These are phyloP conservation scores for Coluber constrictor DNA, from an alignment of 2,797 vertebrate genomes.

Conservation along the genomic window DNA sequence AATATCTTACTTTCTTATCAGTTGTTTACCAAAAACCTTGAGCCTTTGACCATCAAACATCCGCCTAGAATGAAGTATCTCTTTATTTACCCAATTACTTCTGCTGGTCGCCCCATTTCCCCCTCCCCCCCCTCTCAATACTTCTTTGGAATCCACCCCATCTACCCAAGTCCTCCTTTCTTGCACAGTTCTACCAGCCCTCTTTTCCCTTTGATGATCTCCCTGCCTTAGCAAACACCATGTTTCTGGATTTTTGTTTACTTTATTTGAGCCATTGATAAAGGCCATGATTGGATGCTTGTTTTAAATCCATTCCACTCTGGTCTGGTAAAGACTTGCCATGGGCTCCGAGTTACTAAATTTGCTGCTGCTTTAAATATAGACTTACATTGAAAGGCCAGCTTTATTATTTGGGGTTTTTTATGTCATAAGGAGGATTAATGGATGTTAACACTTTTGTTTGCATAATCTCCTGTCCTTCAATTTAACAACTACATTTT, in stretches of 20 bases:
- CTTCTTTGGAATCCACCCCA: not conserved
- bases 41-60: not conserved
- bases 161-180: not conserved
- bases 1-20: not conserved
- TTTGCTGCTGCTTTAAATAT: not conserved
- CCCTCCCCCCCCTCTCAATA: not conserved
- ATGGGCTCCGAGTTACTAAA: not conserved
- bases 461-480: not conserved
- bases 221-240: not conserved
- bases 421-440: not conserved
- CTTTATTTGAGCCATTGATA: not conserved
- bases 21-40: not conserved
- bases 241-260: not conserved
- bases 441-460: not conserved
- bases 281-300: not conserved
- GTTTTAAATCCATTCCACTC: not conserved
- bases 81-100: not conserved
- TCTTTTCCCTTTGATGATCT: not conserved
- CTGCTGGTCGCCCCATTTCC: not conserved
- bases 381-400: not conserved
- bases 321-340: not conserved
- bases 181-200: not conserved
- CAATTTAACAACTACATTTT: not conserved
- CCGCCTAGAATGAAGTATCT: not conserved
- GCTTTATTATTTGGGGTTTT: not conserved